Evolutionary conservation across 1,140 invertebrate genomes (phyloP).

Genomic region (Aphelinus certus): DNA sequence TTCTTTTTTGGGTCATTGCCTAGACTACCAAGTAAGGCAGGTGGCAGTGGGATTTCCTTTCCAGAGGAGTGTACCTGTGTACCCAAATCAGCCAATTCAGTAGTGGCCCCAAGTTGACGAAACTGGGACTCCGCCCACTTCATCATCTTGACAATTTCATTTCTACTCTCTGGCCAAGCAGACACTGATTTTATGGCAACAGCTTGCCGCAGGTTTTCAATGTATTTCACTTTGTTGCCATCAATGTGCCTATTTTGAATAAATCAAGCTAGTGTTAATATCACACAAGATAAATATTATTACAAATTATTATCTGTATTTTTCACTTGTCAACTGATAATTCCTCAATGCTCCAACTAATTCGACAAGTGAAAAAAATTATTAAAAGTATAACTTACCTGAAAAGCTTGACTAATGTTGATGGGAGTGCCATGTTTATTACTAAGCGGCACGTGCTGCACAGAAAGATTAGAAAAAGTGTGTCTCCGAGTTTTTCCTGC

Average conservation of each 20-base stretch:
- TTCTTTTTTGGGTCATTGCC: constrained; percentile 88
- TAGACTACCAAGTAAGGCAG: constrained; percentile 85
- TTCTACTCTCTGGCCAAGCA: constrained; percentile 83
- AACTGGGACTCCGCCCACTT: constrained; percentile 82
- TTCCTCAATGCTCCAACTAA: not conserved
- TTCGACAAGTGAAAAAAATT: not conserved
- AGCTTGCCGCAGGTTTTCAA: constrained; percentile 82
- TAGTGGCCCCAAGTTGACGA: constrained; percentile 78
- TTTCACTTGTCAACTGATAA: too few species aligned
- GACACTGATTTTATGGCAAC: constrained; percentile 97
- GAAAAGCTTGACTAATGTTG: constrained; percentile 36
- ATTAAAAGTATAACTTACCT: constrained; percentile 23
- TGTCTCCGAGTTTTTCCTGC: not conserved
- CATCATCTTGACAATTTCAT: constrained; percentile 81
- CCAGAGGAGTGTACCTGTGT: constrained; percentile 80
- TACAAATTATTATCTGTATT: too few species aligned
- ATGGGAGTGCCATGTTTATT: constrained; percentile 33
- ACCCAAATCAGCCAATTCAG: constrained; percentile 85
- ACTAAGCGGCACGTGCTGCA: not conserved
- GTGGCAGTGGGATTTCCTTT: constrained; percentile 80
- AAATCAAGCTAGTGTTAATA: constrained; percentile 35
- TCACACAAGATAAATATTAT: too few species aligned
- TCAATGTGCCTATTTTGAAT: constrained; percentile 77
- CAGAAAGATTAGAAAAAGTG: not conserved
- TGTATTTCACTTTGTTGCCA: constrained; percentile 79